These are phyloP conservation scores for Mnemiopsis leidyi DNA, from an alignment of 37 sponge, comb jelly and placozoan genomes.

Conservation along the genomic window DNA sequence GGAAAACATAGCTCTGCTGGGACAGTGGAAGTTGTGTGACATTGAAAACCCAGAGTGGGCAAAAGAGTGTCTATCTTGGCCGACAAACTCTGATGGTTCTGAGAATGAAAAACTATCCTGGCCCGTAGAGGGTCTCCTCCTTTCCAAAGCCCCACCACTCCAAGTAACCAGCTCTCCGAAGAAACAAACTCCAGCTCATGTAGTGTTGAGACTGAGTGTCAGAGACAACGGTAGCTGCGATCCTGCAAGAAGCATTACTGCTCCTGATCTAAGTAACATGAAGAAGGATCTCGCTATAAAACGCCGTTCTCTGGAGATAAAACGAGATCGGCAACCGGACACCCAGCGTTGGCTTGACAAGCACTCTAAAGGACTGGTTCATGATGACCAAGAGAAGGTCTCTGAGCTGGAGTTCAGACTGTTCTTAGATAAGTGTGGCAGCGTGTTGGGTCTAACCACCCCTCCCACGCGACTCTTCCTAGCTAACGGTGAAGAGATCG, in stretches of 20 bases:
- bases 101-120: not conserved
- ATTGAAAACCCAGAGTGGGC: constrained; percentile 55
- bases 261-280: constrained; percentile 59
- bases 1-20: constrained; percentile 31
- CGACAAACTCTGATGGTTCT: constrained; percentile 13
- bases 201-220: constrained; percentile 9
- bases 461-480: constrained; percentile 17
- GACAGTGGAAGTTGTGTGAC: constrained; percentile 53
- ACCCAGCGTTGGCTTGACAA: constrained; percentile 49
- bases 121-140: constrained; percentile 43
- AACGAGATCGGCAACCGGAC: constrained; percentile 30
- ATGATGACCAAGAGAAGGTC: constrained; percentile 47
- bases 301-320: not conserved
- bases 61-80: constrained; percentile 52
- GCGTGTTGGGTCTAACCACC: not conserved
- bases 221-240: constrained; percentile 35
- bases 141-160: not conserved
- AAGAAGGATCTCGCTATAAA: constrained; percentile 60
- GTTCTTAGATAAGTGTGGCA: constrained; percentile 60
- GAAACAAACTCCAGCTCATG: not conserved
- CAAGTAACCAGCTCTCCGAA: not conserved
- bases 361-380: constrained; percentile 1
- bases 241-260: not conserved
- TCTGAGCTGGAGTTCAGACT: constrained; percentile 48
- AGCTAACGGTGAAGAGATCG: constrained; percentile 12